Evolutionary conservation across 2,888 invertebrate genomes (phyloP), one percentile per base, ranked within the genome.

Genomic region (Silvanus unidentatus): DNA sequence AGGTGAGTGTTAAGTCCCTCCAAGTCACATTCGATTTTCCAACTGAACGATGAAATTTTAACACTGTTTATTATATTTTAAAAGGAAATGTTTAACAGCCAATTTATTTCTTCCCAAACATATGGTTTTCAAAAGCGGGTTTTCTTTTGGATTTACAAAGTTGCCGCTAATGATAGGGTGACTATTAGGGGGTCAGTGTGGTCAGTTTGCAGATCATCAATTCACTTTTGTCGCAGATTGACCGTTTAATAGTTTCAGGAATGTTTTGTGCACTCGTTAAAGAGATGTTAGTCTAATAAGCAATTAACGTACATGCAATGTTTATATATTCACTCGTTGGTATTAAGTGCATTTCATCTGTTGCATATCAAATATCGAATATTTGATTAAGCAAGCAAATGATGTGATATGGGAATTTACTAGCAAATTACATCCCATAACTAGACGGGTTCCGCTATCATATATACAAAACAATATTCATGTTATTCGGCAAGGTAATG

Each of bases 361-460:
- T 46, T 40, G 37, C 39, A 44, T 45, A 60, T 60, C 57, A 53
- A 44, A 58, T 60, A 50, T 54, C 57, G 47, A 49, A 54, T 53
- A 53, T 64, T 59, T 58, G 63, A 64, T 65, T 60, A 59, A 61
- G 56, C 62, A 58, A 59, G 60, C 60, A 60, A 64, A 62, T 64
- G 65, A 69, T 67, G 68, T 68, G 65, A 68, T 70, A 68, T 70
- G 70, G 66, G 69, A 70, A 69, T 67, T 69, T 69, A 65, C 63
- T 63, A 63, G 64, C 65, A 65, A 66, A 69, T 69, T 68, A 68
- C 61, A 57, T 69, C 68, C 65, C 68, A 68, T 64, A 67, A 66
- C 63, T 52, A 53, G 40, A 46, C 28, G n/a, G 13, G 37, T 16
- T 16, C 32, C n/a, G 12, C 32, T 32, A 32, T 32, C 22, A 22